Percentiles rank a stretch among this genome's conserved stretches.
Evolutionary conservation across 30 jellyfish, hydroid and myxozoan genomes (phyloP).

Genomic region (Chrysaora quinquecirrha): DNA sequence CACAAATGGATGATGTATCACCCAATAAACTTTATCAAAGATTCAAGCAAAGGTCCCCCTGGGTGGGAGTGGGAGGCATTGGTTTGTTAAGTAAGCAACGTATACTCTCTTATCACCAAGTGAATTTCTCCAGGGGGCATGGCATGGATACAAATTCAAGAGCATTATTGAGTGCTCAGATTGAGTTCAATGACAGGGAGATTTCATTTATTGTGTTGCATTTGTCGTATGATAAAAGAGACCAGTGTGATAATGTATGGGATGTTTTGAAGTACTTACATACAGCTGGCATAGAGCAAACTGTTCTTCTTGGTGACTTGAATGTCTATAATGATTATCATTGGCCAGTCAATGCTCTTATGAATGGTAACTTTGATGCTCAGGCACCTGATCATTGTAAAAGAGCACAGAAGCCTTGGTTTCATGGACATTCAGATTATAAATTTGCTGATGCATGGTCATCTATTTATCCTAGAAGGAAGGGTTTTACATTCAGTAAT

Average conservation of each 20-base stretch:
- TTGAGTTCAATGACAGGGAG: constrained; percentile 61
- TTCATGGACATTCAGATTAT: constrained; percentile 63
- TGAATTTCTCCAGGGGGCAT: constrained; percentile 42
- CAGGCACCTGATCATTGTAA: constrained; percentile 57
- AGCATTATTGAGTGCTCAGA: constrained; percentile 71
- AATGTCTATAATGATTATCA: constrained; percentile 61
- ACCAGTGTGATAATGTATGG: constrained; percentile 79
- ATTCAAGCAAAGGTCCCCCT: constrained; percentile 54
- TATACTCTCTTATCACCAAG: constrained; percentile 41
- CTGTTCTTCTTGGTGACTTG: constrained; percentile 79
- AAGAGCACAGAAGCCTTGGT: constrained; percentile 36
- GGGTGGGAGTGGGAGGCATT: constrained; percentile 93
- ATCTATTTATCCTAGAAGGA: constrained; percentile 18
- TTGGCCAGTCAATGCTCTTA: constrained; percentile 73
- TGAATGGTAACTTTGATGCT: constrained; percentile 37
- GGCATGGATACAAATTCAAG: constrained; percentile 64
- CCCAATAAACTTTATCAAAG: constrained; percentile 50
- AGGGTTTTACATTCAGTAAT: constrained; percentile 83
- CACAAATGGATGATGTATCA: constrained; percentile 49
- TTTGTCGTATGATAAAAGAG: constrained; percentile 68
- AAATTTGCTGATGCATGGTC: constrained; percentile 84
- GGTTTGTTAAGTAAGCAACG: constrained; percentile 77
- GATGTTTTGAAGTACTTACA: constrained; percentile 68
- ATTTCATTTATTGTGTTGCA: constrained; percentile 58
- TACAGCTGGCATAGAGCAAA: constrained; percentile 67